These are phyloP conservation scores for Steromphala cineraria DNA, from an alignment of 2,888 invertebrate species.

Conservation along the genomic window DNA sequence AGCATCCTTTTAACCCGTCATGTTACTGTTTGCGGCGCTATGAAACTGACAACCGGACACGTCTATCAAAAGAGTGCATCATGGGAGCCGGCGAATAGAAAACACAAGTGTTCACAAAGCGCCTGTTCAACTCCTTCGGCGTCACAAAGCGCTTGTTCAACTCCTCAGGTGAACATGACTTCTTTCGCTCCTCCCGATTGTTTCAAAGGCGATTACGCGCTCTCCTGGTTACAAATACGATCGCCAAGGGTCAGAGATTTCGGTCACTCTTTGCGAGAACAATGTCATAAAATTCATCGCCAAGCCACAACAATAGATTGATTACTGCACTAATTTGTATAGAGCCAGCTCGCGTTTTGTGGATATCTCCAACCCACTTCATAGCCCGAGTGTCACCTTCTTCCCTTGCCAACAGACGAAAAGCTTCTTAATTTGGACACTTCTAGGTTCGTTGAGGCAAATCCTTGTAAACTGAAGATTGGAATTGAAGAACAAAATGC, in stretches of 20 bases:
- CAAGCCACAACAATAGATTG: not conserved
- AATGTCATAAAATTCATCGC: not conserved
- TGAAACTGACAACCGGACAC: slow-evolving; percentile 1
- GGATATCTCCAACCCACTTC: not conserved
- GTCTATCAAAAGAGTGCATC: not conserved
- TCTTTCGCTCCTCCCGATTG: too few relatives aligned
- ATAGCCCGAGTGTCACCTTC: not conserved
- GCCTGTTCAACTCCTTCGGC: too few relatives aligned
- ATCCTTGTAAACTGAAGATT: not conserved
- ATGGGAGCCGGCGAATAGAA: too few relatives aligned
- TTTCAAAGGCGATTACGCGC: not conserved
- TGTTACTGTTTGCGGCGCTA: too few relatives aligned
- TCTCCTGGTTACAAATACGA: not conserved
- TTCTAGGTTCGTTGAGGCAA: not conserved
- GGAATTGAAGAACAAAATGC: not conserved
- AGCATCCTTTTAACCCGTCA: too few relatives aligned
- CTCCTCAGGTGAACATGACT: too few relatives aligned
- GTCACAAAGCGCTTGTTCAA: too few relatives aligned
- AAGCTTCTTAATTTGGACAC: not conserved
- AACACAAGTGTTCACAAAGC: too few relatives aligned
- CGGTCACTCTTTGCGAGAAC: not conserved
- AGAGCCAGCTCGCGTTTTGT: not conserved
- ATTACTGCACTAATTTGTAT: not conserved
- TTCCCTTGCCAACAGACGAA: too few relatives aligned
- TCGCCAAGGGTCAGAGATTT: not conserved